phyloP scores from a whole-genome alignment of 1,140 invertebrate species.

The Pentalonia nigronervosa region DNA sequence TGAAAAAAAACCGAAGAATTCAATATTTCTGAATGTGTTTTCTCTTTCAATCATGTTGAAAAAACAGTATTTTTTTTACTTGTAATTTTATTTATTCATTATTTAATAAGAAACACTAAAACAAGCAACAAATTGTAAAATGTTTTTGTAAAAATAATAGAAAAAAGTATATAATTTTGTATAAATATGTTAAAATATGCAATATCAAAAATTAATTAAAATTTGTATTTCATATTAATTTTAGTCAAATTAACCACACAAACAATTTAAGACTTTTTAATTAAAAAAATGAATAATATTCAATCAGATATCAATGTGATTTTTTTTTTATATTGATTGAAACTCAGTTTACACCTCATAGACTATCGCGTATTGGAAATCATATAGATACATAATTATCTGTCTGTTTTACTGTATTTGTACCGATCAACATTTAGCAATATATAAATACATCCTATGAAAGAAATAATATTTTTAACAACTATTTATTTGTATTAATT shows the following conservation, averaged over 20 bases:
- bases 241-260: background rate
- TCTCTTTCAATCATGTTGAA: background rate
- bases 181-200: constrained; percentile 13
- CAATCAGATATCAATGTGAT: background rate
- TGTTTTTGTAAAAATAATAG: background rate
- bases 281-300: constrained; percentile 4
- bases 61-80: background rate
- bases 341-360: background rate
- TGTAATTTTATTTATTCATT: background rate
- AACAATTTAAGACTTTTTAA: background rate
- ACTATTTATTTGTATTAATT: no score
- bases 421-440: no score
- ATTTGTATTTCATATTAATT: background rate
- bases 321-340: background rate
- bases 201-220: constrained; percentile 6
- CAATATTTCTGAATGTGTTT: background rate
- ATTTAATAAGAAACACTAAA: background rate
- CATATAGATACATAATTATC: background rate
- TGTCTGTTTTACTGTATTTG: no score
- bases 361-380: background rate
- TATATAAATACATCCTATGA: no score
- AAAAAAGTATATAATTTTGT: background rate
- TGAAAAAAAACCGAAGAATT: background rate
- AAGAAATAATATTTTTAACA: no score
- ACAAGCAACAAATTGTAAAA: background rate